Conservation (phyloP, 2,797 vertebrate genomes). For the Onychomys arenicola region DNA sequence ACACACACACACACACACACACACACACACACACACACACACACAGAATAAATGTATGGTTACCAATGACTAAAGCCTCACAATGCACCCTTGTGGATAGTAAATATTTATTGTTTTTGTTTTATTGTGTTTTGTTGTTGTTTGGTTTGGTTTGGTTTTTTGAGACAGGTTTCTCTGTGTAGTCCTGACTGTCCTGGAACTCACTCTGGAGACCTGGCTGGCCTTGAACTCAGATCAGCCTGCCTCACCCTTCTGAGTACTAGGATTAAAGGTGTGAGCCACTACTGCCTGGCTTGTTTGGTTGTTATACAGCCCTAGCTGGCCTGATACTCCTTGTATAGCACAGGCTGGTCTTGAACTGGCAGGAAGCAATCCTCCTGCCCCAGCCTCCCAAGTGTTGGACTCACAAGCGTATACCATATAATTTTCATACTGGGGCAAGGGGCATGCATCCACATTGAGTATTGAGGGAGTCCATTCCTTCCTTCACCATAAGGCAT, state of each 20-base stretch:
- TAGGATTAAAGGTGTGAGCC: background rate
- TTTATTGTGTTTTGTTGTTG: background rate
- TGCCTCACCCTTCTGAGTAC: background rate
- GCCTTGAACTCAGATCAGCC: background rate
- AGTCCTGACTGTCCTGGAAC: background rate
- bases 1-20: background rate
- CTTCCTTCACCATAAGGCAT: background rate
- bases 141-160: background rate
- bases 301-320: background rate
- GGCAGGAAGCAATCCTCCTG: too few species aligned
- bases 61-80: background rate
- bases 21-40: background rate
- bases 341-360: background rate
- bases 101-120: background rate
- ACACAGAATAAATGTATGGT: background rate
- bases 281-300: background rate
- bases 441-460: background rate
- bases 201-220: background rate
- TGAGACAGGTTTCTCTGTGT: background rate
- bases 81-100: background rate
- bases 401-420: background rate
- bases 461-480: background rate
- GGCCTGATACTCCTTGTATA: background rate
- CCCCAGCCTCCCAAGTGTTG: background rate
- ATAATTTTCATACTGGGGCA: background rate